These are phyloP conservation scores for Diadegma fenestrale DNA, from an alignment of 2,888 invertebrate species.

Conservation along the genomic window DNA sequence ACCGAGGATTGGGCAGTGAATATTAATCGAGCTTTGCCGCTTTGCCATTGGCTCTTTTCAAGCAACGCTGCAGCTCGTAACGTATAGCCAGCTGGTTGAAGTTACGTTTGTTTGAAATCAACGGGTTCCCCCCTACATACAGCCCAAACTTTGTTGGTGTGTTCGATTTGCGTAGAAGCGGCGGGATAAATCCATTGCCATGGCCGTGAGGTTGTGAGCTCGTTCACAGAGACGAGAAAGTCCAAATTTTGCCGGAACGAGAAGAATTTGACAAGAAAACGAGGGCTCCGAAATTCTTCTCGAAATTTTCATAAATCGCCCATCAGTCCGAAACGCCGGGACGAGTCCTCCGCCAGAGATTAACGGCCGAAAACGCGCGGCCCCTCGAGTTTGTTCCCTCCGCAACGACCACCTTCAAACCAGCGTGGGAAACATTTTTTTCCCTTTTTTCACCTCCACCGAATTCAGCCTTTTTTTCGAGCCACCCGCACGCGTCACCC, in stretches of 20 bases:
- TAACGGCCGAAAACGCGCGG: slow-evolving; percentile 46
- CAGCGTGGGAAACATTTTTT: slow-evolving; percentile 52
- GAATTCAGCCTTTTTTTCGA: slow-evolving; percentile 27
- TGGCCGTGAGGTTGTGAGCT: slow-evolving; percentile 71
- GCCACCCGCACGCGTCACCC: slow-evolving; percentile 17
- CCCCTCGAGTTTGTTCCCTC: slow-evolving; percentile 8
- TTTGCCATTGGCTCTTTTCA: slow-evolving; percentile 71
- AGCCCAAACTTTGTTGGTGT: slow-evolving; percentile 77
- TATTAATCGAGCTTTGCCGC: slow-evolving; percentile 4
- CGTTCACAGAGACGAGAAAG: slow-evolving; percentile 33
- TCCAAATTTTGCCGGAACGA: slow-evolving; percentile 39
- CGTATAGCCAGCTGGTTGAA: slow-evolving; percentile 80
- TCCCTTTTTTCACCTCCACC: background rate
- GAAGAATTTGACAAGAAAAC: slow-evolving; percentile 30
- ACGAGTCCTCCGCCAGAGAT: slow-evolving; percentile 18
- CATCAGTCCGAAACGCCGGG: slow-evolving; percentile 6
- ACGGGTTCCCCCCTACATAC: slow-evolving; percentile 72
- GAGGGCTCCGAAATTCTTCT: slow-evolving; percentile 39
- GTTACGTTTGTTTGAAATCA: slow-evolving; percentile 79
- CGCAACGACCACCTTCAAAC: slow-evolving; percentile 18
- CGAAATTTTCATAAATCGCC: slow-evolving; percentile 6
- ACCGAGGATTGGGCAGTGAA: slow-evolving; percentile 50
- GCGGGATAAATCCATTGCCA: slow-evolving; percentile 73
- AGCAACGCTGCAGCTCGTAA: slow-evolving; percentile 75
- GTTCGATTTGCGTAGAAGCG: slow-evolving; percentile 68